phyloP scores from a whole-genome alignment of 2,888 invertebrate species.

The Myopa tessellatipennis region DNA sequence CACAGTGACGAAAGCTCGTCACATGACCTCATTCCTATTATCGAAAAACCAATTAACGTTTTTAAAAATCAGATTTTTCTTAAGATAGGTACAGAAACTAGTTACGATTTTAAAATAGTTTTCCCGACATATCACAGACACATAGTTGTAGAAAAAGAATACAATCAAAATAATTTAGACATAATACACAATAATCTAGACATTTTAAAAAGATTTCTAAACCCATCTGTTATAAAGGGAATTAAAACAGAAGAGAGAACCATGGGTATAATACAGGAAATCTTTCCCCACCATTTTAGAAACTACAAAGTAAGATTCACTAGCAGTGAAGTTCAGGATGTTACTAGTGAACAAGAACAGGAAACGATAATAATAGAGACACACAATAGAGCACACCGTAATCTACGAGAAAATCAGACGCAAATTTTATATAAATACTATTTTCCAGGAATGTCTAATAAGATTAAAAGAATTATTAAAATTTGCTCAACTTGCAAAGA shows the following conservation, averaged over 20 bases:
- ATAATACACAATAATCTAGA: no score
- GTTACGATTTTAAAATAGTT: slow-evolving; percentile 40
- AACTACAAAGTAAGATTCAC: slow-evolving; percentile 40
- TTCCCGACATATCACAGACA: slow-evolving; percentile 8
- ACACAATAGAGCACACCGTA: slow-evolving; percentile 36
- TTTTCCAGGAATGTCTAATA: slow-evolving; percentile 34
- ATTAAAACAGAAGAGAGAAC: slow-evolving; percentile 19
- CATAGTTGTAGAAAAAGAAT: not conserved
- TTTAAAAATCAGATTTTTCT: slow-evolving; percentile 46
- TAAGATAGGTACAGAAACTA: slow-evolving; percentile 26
- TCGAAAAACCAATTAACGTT: slow-evolving; percentile 44
- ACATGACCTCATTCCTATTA: slow-evolving; percentile 38
- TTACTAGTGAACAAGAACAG: slow-evolving; percentile 29
- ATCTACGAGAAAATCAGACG: slow-evolving; percentile 41
- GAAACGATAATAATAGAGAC: slow-evolving; percentile 29
- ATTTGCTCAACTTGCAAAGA: slow-evolving; percentile 39
- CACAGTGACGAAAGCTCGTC: slow-evolving; percentile 8
- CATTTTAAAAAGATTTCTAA: slow-evolving; percentile 23
- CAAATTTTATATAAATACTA: slow-evolving; percentile 39
- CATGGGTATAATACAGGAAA: slow-evolving; percentile 33
- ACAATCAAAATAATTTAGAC: no score
- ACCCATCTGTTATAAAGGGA: slow-evolving; percentile 30
- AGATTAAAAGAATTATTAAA: slow-evolving; percentile 36
- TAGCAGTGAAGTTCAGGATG: slow-evolving; percentile 27
- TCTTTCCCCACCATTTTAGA: slow-evolving; percentile 34